Conservation (phyloP, 2,797 vertebrate genomes). For the Microctenopoma lineatum region DNA sequence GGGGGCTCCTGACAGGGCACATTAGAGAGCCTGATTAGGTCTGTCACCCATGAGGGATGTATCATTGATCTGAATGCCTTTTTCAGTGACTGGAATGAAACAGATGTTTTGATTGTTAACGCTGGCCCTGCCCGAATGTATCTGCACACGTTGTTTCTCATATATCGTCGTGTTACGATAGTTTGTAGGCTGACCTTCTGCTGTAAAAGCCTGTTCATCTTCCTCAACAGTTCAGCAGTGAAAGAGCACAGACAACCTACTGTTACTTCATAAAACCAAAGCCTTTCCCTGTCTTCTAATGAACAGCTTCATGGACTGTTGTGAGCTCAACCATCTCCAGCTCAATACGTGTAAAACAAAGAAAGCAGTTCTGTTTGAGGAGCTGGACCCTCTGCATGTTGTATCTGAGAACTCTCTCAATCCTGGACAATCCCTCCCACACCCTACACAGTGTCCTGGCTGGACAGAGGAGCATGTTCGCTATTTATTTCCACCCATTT, state of each 20-base stretch:
- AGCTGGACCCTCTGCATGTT: too few relatives aligned
- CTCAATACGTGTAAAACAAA: too few relatives aligned
- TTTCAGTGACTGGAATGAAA: constrained; percentile 55
- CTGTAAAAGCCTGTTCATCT: constrained; percentile 42
- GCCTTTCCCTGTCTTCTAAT: not conserved
- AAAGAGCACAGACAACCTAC: not conserved
- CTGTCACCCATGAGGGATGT: constrained; percentile 34
- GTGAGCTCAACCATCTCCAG: too few relatives aligned
- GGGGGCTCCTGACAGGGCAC: constrained; percentile 24
- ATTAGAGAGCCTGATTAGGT: constrained; percentile 57
- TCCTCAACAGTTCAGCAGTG: constrained; percentile 33
- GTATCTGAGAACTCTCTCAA: too few relatives aligned
- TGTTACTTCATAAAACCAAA: constrained; percentile 16
- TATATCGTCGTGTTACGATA: not conserved
- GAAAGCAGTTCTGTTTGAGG: too few relatives aligned
- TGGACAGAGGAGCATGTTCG: too few relatives aligned
- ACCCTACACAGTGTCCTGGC: too few relatives aligned
- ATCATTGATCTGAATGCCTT: constrained; percentile 56
- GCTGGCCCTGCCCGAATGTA: not conserved
- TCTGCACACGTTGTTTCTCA: constrained; percentile 15
- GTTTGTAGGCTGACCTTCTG: constrained; percentile 13
- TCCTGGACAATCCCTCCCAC: too few relatives aligned
- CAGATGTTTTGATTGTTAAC: constrained; percentile 41
- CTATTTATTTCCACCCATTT: too few relatives aligned
- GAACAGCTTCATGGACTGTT: too few relatives aligned